Base-by-base conservation (phyloP, 1,140 invertebrate genomes). In the Nilaparvata lugens region DNA sequence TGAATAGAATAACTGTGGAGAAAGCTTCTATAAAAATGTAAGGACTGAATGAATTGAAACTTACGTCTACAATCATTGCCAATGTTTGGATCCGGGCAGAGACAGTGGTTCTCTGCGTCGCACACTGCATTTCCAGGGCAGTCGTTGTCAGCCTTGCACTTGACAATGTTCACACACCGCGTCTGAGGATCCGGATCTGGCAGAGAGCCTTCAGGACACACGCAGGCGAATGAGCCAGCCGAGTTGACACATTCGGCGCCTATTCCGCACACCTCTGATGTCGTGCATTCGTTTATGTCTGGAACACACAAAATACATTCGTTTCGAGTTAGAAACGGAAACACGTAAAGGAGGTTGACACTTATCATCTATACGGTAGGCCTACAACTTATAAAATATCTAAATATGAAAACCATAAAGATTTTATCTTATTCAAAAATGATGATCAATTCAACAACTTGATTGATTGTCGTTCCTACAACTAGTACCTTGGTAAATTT, bases 101-200 rank as follows among this genome's bases (percentile, higher is more conserved):
- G 73, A 70, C 92, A 95, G 65, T 86, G 81, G 60, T 84, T 82
- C 58, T 84, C 79, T 3, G 75, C 67, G 68, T 92, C 86, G 69
- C 92, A 95, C 65, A 92, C 78, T n/a, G 90, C 83, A 76, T 94
- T 94, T 66, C 91, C 91, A 21, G 90, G 90, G 73, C 92, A 95
- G 62, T 93, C 87, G 48, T 79, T 78, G 65, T 91, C 83, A 4
- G 70, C 71, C 31, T 80, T 77, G 68, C 92, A 95, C 13, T 83
- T 86, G 1, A 92, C 82, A 56, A 91, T 83, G 67, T 86, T 86
- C 13, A 87, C 83, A 68, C 91, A 95, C 67, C 84, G 85, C 14
- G 81, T 82, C 63, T 75, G 75, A 11, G 88, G 83, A 73, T 93
- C 89, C 1, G 92, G 91, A 74, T 93, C 88, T 6, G 90, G 82